Base-by-base conservation (phyloP, 2,888 invertebrate genomes). In the Cerceris ruficornis region DNA sequence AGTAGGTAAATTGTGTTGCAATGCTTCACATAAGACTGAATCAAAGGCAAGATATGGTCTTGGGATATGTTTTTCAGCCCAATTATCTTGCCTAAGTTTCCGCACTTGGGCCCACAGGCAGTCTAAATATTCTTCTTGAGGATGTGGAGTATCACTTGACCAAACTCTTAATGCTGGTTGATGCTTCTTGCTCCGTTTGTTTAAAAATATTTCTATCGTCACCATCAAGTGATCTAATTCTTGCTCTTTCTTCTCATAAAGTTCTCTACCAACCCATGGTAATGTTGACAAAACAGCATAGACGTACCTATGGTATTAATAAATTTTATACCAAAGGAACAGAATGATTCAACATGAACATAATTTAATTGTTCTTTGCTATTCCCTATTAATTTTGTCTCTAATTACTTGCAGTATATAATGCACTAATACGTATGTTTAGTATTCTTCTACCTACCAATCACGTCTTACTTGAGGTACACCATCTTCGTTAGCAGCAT, bases 1-100 rank as follows among this genome's bases (percentile, higher is more conserved):
- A 72, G 96, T 94, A 4, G 98, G 98, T 81, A 99, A 94, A 90
- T 98, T 98, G 91, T 99, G 99, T 90, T 99, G 98, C 81, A 99
- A 93, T 5, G 99, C 99, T 92, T 99, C 99, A 93, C 98, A 98
- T 28, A 99, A 93, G 81, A 98, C 96, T 0, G 97, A 97, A 92
- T 99, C 99, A 92, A 98, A 99, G 0, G 98, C 98, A 69, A 98
- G 94, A 91, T 99, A 99, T 0, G 99, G 99, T 50, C 99, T 94
- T 0, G 97, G 96, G 88, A 99, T 98, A 92, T 98, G 98, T 90
- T 98, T 98, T 91, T 99, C 99, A 42, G 97, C 96, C 99, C 99
- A 99, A 92, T 98, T 98, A 88, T 98, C 98, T 89, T 96, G 96
- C 43, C 97, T 95, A 55, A 99, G 93, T 91, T 98, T 98, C 82